Conservation (phyloP, 1,140 invertebrate species). For the Nylanderia fulva region DNA sequence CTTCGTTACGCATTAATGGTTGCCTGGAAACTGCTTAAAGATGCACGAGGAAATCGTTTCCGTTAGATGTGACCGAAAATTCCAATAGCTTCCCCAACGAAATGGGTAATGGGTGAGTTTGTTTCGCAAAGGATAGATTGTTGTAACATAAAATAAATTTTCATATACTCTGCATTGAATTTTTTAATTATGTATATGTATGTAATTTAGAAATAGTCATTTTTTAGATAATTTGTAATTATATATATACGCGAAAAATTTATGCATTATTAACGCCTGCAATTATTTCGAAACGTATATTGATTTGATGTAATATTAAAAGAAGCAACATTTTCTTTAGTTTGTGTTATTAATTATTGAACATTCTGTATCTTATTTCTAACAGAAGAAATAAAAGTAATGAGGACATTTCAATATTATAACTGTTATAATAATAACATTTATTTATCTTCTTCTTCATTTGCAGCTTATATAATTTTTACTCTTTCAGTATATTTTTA, state of each 20-base stretch:
- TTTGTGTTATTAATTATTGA: slow-evolving; percentile 2
- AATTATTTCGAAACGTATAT: no score
- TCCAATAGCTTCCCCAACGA: slow-evolving; percentile 14
- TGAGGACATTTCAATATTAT: neutral
- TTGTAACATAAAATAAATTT: neutral
- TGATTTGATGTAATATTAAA: neutral
- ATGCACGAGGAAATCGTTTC: slow-evolving; percentile 50
- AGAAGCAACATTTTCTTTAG: neutral
- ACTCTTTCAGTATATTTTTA: neutral
- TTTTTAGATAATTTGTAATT: slow-evolving; percentile 4
- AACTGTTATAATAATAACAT: slow-evolving; percentile 15
- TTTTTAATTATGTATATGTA: neutral
- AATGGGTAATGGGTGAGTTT: neutral
- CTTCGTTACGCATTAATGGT: slow-evolving; percentile 63
- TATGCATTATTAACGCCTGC: no score
- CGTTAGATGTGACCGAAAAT: slow-evolving; percentile 54
- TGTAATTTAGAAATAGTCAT: neutral
- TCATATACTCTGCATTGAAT: slow-evolving; percentile 4
- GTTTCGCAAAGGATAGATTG: neutral
- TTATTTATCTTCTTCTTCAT: slow-evolving; percentile 5
- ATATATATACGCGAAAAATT: neutral
- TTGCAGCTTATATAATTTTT: slow-evolving; percentile 8
- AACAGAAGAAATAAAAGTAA: neutral
- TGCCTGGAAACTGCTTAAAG: slow-evolving; percentile 29
- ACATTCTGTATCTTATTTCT: neutral